Percentiles rank a stretch among this genome's conserved stretches.
Conservation (phyloP, 2,888 invertebrate species). For the Nemotelus pantherinus region DNA sequence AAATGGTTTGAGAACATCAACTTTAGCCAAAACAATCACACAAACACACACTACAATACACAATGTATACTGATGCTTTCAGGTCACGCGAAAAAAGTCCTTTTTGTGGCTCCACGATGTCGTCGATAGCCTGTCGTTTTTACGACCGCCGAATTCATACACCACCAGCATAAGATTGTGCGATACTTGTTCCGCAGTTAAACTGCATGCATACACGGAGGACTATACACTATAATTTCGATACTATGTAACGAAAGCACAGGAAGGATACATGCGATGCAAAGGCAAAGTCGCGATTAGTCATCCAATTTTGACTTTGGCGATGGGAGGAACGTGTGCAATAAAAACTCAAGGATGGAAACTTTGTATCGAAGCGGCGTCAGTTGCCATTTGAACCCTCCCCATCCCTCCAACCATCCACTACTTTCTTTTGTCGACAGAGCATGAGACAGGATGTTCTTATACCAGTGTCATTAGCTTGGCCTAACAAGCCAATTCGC, state of each 20-base stretch:
- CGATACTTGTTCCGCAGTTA: not conserved
- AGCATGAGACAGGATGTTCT: not conserved
- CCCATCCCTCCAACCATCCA: not conserved
- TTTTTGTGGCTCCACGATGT: conserved; percentile 20
- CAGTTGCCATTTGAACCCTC: not conserved
- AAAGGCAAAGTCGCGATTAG: not conserved
- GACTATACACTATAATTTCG: not conserved
- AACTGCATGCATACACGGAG: conserved; percentile 3
- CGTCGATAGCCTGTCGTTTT: conserved; percentile 2
- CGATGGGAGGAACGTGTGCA: not conserved
- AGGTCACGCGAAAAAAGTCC: conserved; percentile 21
- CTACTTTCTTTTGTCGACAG: no score
- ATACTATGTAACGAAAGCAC: no score
- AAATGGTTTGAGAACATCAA: no score
- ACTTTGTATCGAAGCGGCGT: not conserved
- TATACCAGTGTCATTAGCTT: not conserved
- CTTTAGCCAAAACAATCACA: no score
- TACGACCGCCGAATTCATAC: not conserved
- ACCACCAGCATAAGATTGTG: not conserved
- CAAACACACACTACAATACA: no score
- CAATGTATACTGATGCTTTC: not conserved
- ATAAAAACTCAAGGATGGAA: no score
- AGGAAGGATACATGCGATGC: not conserved
- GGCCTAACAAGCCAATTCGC: not conserved
- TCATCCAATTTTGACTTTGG: conserved; percentile 5